Conservation (phyloP, 2,797 vertebrate species). For the Notolabrus celidotus region DNA sequence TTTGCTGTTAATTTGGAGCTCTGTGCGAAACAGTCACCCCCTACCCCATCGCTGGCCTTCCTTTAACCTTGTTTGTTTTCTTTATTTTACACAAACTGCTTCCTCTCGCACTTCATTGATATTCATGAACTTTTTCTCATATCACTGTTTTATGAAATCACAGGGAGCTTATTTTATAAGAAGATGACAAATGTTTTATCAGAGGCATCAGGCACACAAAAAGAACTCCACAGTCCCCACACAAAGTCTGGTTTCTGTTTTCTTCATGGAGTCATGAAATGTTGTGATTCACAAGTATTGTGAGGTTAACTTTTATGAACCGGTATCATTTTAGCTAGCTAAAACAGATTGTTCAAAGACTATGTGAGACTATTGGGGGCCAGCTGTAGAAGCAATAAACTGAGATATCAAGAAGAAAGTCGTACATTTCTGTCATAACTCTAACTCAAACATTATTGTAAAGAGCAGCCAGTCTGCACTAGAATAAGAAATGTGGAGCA, state of each 20-base stretch:
- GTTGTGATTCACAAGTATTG: background rate
- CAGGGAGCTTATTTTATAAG: conserved; percentile 5
- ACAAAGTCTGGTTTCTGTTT: conserved; percentile 2
- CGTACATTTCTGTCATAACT: too few species aligned
- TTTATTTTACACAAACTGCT: conserved; percentile 43
- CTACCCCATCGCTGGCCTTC: conserved; percentile 23
- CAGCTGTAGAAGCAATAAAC: too few species aligned
- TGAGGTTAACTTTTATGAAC: too few species aligned
- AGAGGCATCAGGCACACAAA: conserved; percentile 11
- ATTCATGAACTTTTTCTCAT: conserved; percentile 45
- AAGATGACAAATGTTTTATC: conserved; percentile 18
- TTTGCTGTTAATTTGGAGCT: conserved; percentile 58
- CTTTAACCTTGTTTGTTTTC: conserved; percentile 54
- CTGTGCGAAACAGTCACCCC: conserved; percentile 7
- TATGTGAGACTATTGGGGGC: too few species aligned
- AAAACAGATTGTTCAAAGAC: too few species aligned
- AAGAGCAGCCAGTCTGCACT: too few species aligned
- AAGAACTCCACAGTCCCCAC: background rate
- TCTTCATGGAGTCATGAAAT: background rate
- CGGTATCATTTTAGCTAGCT: too few species aligned
- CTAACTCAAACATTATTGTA: too few species aligned
- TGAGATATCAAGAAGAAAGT: too few species aligned
- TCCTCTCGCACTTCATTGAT: conserved; percentile 36
- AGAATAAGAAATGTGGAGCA: too few species aligned
- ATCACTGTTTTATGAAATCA: conserved; percentile 21